Evolutionary conservation across 2,888 invertebrate genomes (phyloP), one percentile per base, ranked within the genome.

Genomic region (Sinohyriopsis cumingii): DNA sequence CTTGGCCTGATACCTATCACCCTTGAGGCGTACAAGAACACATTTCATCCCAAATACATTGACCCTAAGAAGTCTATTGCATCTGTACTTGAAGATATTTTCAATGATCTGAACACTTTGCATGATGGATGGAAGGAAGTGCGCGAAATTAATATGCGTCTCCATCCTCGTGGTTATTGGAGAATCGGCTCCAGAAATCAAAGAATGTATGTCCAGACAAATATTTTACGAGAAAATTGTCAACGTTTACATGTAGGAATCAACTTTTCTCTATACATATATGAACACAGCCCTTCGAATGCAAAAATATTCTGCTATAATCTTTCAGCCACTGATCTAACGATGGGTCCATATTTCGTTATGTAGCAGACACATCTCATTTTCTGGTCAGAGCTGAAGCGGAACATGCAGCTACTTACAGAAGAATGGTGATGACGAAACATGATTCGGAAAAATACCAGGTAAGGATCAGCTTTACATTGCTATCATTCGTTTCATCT

Each of bases 401-500:
- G 18, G 80, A 80, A 59, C 66, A 55, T 15, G 22, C 18, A 5
- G 69, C 56, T 15, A 78, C 78, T 1, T 76, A 75, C 57, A 63
- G 80, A 9, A 73, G 71, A 71, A 70, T 80, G 71, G 24, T 69
- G 18, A 45, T 80, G 12, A 62, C 63, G 0, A 55, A 67, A 53
- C 54, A 5, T 4, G 75, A 80, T 63, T 20, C 68, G 4, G 56
- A 61, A 19, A 70, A 72, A 33, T 80, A 78, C 61, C 25, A 65
- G 53, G 56, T 64, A 7, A 78, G 80, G 0, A 67, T 59, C 7
- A 68, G 59, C 15, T 80, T 80, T 59, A 53, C 65, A 19, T 80
- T 78, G 78, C 65, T 75, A 20, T 73, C 78, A 1, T 73, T 80
- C 24, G 75, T 77, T 2, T 80, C 80, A 19, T 78, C 78, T 5